Base-by-base conservation (phyloP, 2,113 vertebrate species). In the Ptilorrhoa leucosticta region DNA sequence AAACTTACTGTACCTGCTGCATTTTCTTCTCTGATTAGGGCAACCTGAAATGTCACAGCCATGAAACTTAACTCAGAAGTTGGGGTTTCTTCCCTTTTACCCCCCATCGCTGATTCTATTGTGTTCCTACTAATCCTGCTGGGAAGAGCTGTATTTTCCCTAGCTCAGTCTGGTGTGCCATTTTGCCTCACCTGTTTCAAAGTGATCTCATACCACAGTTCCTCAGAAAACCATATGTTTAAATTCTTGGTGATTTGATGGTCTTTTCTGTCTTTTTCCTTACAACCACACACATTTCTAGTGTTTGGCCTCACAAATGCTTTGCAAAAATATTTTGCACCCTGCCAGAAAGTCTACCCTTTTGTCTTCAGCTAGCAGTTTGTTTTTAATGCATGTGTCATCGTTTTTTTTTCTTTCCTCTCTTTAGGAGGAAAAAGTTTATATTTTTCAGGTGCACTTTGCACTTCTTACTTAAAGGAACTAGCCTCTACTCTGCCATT, bases 401-500 rank as follows among this genome's bases (percentile, higher is more conserved):
- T 27, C 51, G 33, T 42, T 69, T 18, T 19, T 83, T 33, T 85
- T 88, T 56, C 24, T 48, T 83, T 86, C 47, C 10, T 81, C 48
- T 39, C 45, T 78, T 80, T 28, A 47, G 69, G 90, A 89, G 35
- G 40, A 22, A 44, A 30, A 89, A 24, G 11, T 83, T 50, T 70
- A 22, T 78, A 39, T 76, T 93, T 92, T 90, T 86, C 66, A 89
- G 60, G 60, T 89, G 47, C 8, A 51, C 11, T 72, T 54, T 86
- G 30, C 27, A 12, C 10, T 86, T 44, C 28, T 75, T 70, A 9
- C 5, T 47, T 72, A 56, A 91, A 72, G 35, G 31, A 68, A 10
- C 7, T 56, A 20, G 24, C 57, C 48, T 79, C 27, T 42, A 2
- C 40, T 80, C 66, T 87, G 69, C 28, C 26, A 5, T 51, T 56